A percentile compares a stretch with the other conserved stretches of the same genome.
Evolutionary conservation across 2,113 vertebrate genomes (phyloP).

Genomic region (Passer montanus): DNA sequence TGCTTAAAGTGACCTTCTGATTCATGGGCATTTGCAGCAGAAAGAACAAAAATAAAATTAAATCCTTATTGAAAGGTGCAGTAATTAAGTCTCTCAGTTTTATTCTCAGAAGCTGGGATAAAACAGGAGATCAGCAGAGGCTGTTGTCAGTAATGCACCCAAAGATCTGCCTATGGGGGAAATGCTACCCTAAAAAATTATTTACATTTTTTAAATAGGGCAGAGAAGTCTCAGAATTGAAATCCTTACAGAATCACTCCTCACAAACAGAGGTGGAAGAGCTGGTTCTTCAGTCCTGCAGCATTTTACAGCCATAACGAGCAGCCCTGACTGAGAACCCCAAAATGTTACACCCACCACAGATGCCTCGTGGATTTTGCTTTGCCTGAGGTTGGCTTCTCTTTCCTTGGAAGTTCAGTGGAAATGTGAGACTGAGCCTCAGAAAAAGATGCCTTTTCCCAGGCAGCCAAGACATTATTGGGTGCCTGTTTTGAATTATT

Average conservation of each 20-base stretch:
- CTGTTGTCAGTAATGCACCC: neutral
- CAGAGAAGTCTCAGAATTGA: neutral
- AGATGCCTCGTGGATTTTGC: neutral
- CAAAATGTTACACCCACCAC: neutral
- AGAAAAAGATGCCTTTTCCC: neutral
- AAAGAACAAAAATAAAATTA: constrained; percentile 71
- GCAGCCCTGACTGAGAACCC: neutral
- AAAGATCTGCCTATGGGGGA: neutral
- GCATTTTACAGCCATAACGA: neutral
- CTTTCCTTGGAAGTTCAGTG: neutral
- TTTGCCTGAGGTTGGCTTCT: neutral
- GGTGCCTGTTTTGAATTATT: neutral
- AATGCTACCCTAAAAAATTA: neutral
- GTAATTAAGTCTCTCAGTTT: constrained; percentile 74
- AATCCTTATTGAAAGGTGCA: constrained; percentile 61
- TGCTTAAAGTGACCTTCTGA: constrained; percentile 66
- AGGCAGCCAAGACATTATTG: neutral
- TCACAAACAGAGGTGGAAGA: neutral
- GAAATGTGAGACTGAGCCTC: neutral
- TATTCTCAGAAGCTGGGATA: constrained; percentile 48
- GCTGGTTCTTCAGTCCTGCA: neutral
- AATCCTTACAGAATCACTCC: neutral
- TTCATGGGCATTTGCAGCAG: constrained; percentile 62
- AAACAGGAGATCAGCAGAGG: neutral
- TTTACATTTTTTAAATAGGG: neutral